phyloP scores from a whole-genome alignment of 53 echinoderm and acorn worm genomes.

The Pentamera pediparva region DNA sequence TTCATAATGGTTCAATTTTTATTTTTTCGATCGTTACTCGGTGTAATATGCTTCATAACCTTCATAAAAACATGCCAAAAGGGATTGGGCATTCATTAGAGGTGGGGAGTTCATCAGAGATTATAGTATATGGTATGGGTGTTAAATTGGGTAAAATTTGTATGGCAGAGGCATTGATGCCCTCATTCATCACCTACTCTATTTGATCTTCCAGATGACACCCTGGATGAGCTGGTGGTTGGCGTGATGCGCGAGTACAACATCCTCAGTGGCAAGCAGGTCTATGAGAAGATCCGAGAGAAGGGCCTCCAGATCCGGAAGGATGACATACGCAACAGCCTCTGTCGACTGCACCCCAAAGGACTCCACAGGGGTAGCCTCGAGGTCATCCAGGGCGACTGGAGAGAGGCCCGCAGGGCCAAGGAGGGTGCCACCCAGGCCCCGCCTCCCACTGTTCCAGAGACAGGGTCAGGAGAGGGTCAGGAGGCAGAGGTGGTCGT shows the following conservation, averaged over 20 bases:
- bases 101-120: too few relatives aligned
- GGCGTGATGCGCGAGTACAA: not conserved
- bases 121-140: too few relatives aligned
- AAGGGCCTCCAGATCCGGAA: conserved; percentile 13
- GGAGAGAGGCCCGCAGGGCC: not conserved
- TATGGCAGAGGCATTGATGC: not conserved
- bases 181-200: not conserved
- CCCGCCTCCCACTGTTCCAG: too few relatives aligned
- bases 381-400: not conserved
- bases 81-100: too few relatives aligned
- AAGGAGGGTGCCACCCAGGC: too few relatives aligned
- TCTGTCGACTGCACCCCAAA: conserved; percentile 4
- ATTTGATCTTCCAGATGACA: not conserved
- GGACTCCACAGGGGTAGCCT: not conserved
- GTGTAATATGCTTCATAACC: too few relatives aligned
- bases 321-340: conserved; percentile 9
- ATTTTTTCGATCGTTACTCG: too few relatives aligned
- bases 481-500: not conserved
- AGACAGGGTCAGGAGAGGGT: too few relatives aligned
- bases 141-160: not conserved
- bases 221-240: conserved; percentile 1
- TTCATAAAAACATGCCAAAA: too few relatives aligned
- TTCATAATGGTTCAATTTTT: too few relatives aligned
- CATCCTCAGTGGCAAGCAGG: not conserved
- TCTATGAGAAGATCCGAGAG: not conserved